phyloP scores from a whole-genome alignment of 2,888 invertebrate species.

The Campoplex capitator region DNA sequence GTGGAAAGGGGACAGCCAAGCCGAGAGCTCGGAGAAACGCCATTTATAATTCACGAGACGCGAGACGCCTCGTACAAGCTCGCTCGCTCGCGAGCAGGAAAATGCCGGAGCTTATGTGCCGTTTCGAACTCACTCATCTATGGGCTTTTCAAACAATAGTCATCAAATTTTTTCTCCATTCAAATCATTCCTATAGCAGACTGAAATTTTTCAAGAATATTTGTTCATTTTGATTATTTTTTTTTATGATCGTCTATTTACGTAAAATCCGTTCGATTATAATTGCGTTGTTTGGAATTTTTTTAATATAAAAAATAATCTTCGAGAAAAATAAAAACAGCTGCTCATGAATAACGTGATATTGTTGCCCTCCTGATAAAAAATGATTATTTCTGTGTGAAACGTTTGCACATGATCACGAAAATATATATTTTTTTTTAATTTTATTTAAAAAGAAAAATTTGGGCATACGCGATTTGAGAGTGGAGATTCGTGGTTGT shows the following conservation, averaged over 20 bases:
- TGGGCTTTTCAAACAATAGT: slow-evolving; percentile 28
- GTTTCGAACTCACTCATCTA: slow-evolving; percentile 30
- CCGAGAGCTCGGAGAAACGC: slow-evolving; percentile 73
- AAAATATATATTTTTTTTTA: too few species aligned
- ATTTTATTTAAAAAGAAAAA: background rate
- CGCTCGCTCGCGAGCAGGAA: slow-evolving; percentile 57
- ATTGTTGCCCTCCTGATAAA: background rate
- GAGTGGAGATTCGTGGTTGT: background rate
- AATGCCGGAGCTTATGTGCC: slow-evolving; percentile 70
- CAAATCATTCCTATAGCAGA: background rate
- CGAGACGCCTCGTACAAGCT: slow-evolving; percentile 54
- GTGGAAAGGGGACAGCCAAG: slow-evolving; percentile 31
- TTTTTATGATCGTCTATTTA: background rate
- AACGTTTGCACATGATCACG: background rate
- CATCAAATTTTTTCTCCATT: background rate
- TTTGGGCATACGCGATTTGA: background rate
- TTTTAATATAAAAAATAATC: background rate
- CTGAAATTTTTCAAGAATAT: background rate
- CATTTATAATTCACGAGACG: slow-evolving; percentile 82
- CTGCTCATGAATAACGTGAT: too few species aligned
- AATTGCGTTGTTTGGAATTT: background rate
- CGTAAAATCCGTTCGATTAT: background rate
- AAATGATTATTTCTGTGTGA: background rate
- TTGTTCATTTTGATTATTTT: background rate
- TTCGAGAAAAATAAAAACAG: too few species aligned